Evolutionary conservation across 1,140 invertebrate genomes (phyloP), one percentile per base, ranked within the genome.

Genomic region (Drosophila dunni): DNA sequence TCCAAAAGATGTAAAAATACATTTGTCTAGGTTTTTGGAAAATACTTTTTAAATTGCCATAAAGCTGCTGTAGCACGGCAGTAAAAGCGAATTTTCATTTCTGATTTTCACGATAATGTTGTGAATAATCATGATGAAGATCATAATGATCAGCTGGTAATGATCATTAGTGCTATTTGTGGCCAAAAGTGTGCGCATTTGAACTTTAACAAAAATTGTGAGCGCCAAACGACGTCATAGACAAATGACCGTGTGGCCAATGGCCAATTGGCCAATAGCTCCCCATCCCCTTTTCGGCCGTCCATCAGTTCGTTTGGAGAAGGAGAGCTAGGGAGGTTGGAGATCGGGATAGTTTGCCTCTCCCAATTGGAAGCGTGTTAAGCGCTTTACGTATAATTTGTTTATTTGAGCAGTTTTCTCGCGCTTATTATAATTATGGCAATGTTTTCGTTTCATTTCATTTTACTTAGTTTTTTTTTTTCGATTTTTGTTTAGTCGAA

Each of bases 281-380:
- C 44, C 13, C 11, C 13, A 5, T 8, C 11, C 13, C n/a, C 15
- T 46, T 46, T 17, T 46, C 15, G 44, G 13, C 44, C 13, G 15
- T n/a, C 10, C n/a, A 45, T n/a, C 42, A 45, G 11, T n/a, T 2
- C 6, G 11, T 13, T 13, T 17, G 13, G 8, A 17, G 44, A 13
- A 7, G 4, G 44, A 17, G 33, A 34, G 38, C n/a, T 29, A 8
- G 3, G 24, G 38, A 20, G 17, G 42, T 6, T 3, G 24, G 38
- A 20, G 50, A 10, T 29, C 46, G 10, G 48, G 13, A 45, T 15
- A 9, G 45, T 15, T 36, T 54, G 83, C 81, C 83, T 82, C 77
- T 88, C 79, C 79, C 83, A 88, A 88, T 78, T 76, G 79, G 56
- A 83, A 88, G 83, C 73, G 77, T 83, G 83, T 88, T 88, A 70